Base-by-base conservation (phyloP, 1,140 invertebrate species). In the Cherax quadricarinatus region DNA sequence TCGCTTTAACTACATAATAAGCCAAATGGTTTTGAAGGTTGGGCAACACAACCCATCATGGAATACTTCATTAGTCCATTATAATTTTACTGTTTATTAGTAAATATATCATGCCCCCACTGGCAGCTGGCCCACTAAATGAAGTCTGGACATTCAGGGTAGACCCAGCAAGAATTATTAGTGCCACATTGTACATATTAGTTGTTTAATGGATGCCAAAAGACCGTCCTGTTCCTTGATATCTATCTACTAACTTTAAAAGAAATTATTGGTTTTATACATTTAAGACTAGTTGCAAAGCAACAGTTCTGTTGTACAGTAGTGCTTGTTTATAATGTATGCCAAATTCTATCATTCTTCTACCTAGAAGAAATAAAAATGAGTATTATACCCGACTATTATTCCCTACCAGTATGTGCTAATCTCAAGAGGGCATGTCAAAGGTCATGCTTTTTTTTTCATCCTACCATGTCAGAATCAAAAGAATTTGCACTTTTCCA, bases 301-400 rank as follows among this genome's bases (percentile, higher is more conserved):
- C 91, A 88, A 92, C 91, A 75, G 66, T 81, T 86, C 16, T 92
- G 85, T 88, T 92, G 91, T 92, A 92, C 91, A 92, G 91, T 92
- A 88, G 80, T 51, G 91, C 91, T 92, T 92, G 91, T 92, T 88
- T 88, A 92, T 92, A 92, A 84, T 88, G 86, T 92, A 88, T 60
- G 91, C 91, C 91, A 92, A 92, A 92, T 92, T 82, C 91, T 88
- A 92, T 88, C 21, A 83, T 84, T 92, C 91, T 92, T 92, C 89
- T 91, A n/a, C 80, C 62, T 73, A 70, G 91, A 92, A 88, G 91
- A 92, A 92, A 92, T 92, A 92, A 92, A 92, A 92, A 79, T 66
- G 30, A 79, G 79, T 62, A 81, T 88, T 87, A 79, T 53, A 78
- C 49, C 30, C 4, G 30, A 10, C 24, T 75, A 75, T 75, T 75